Base-by-base conservation (phyloP, 2,797 vertebrate species). In the Enteromius fasciolatus region DNA sequence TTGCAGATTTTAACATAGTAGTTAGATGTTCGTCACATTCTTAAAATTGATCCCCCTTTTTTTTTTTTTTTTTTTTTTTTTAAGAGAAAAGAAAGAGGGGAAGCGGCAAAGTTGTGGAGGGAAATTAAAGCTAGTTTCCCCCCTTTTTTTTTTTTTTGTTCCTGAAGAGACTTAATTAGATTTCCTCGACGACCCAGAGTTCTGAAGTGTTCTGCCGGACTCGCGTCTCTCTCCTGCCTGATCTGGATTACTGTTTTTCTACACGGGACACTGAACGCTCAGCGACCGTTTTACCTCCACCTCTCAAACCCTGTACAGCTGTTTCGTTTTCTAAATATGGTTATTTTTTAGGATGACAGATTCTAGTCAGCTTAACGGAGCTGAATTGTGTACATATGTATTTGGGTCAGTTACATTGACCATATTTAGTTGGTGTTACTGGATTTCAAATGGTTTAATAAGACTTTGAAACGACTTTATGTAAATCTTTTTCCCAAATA, bases 351-450 rank as follows among this genome's bases (percentile, higher is more conserved):
- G 94, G 89, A 93, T 87, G 90, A 92, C 90, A 93, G 90, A 94
- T 91, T 93, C 93, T 93, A 94, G 94, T 94, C 94, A 93, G 95
- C 96, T 89, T 54, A 76, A 78, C 90, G 91, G 87, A 90, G 96
- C 92, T 92, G 96, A 95, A 95, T 91, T 87, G 69, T 97, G 97
- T 97, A 96, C 93, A 97, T 95, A 96, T 93, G 92, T 94, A 94
- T 94, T 93, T 94, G 84, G 96, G 97, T 97, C 96, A 95, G 95
- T 97, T 97, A 90, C 95, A 96, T 91, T 94, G 96, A 96, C 96
- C 96, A 69, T 92, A 90, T 93, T 94, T 95, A 96, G 95, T 95
- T 94, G 93, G 92, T 94, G 93, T 94, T 94, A 84, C 90, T 86
- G 92, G 93, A 95, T 92, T 92, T 95, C 90, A 95, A 94, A 94